phyloP scores from a whole-genome alignment of 2,113 vertebrate genomes.

The Hippolais icterina region DNA sequence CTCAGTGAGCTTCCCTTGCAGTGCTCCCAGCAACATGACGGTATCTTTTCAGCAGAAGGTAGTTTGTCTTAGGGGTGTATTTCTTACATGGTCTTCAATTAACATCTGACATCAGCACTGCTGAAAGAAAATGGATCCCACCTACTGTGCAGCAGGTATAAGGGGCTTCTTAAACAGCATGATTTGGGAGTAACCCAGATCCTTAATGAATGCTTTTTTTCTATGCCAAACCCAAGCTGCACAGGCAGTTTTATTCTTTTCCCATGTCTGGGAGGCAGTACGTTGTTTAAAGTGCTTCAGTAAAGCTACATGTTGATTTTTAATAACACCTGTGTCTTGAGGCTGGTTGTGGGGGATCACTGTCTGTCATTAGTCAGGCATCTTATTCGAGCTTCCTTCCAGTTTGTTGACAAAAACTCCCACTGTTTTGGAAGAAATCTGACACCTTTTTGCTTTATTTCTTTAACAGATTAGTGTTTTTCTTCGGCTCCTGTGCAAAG shows the following conservation, averaged over 20 bases:
- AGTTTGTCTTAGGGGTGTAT: neutral
- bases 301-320: neutral
- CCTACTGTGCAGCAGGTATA: conserved; percentile 11
- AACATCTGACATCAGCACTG: neutral
- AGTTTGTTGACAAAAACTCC: neutral
- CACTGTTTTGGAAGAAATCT: neutral
- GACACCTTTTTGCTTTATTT: neutral
- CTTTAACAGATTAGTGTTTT: neutral
- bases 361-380: neutral
- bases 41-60: neutral
- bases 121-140: conserved; percentile 2
- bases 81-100: neutral
- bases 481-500: neutral
- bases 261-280: neutral
- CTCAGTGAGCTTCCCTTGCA: neutral
- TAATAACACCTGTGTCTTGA: neutral
- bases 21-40: neutral
- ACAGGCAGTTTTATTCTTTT: conserved; percentile 2
- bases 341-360: neutral
- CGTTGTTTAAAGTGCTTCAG: neutral
- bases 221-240: neutral
- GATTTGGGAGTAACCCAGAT: neutral
- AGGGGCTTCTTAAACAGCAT: neutral
- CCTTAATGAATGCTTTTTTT: conserved; percentile 4
- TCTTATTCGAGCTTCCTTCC: neutral